These are phyloP conservation scores for Tenodera sinensis DNA, from an alignment of 2,888 invertebrate species.

Conservation along the genomic window DNA sequence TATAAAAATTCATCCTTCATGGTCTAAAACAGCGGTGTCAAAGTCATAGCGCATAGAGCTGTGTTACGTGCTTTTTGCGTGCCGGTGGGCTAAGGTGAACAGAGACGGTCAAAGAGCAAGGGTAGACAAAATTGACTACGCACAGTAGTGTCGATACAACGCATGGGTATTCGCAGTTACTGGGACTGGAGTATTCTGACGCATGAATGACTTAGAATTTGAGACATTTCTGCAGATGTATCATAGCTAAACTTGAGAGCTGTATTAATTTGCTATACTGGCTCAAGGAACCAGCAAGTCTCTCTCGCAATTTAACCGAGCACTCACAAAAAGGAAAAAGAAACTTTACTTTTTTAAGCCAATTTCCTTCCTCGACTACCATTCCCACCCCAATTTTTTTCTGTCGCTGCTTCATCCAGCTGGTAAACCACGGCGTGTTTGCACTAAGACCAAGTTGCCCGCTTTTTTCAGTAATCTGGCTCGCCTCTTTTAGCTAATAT, in stretches of 20 bases:
- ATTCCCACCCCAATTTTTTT: neutral
- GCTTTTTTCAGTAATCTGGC: neutral
- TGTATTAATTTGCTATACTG: neutral
- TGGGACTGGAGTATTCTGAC: too few relatives aligned
- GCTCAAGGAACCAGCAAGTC: neutral
- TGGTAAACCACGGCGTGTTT: neutral
- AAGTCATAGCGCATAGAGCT: too few relatives aligned
- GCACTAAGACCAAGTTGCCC: neutral
- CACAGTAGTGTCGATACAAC: too few relatives aligned
- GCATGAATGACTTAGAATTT: too few relatives aligned
- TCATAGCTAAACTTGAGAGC: neutral
- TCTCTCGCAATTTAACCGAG: neutral
- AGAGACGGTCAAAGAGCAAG: too few relatives aligned
- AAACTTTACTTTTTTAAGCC: neutral
- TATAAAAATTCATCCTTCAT: too few relatives aligned
- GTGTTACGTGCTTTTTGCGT: too few relatives aligned
- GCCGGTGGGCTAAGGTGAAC: too few relatives aligned
- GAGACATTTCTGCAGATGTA: too few relatives aligned
- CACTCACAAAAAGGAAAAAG: neutral
- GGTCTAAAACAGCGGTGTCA: too few relatives aligned
- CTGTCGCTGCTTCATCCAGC: neutral
- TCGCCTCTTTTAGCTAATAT: neutral
- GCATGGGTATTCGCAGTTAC: too few relatives aligned
- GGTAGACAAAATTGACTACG: too few relatives aligned
- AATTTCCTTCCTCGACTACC: neutral